A percentile compares a stretch with the other conserved stretches of the same genome.
phyloP scores from a whole-genome alignment of 2,113 vertebrate species.

The Lophura nycthemera region DNA sequence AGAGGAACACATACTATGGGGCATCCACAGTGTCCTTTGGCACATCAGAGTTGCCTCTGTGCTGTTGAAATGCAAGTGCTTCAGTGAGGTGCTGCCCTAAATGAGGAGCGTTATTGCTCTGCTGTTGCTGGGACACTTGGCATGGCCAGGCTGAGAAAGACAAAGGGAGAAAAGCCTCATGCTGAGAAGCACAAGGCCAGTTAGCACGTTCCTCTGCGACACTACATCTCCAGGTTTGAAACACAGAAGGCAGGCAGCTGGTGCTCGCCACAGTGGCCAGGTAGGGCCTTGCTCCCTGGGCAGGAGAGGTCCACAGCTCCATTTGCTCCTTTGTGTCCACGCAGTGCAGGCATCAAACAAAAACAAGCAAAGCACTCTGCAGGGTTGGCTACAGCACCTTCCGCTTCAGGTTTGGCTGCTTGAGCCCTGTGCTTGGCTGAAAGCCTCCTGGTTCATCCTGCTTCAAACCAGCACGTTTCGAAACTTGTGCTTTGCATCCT shows the following conservation, averaged over 20 bases:
- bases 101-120: background rate
- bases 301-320: background rate
- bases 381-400: background rate
- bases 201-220: background rate
- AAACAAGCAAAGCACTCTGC: background rate
- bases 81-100: background rate
- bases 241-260: background rate
- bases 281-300: background rate
- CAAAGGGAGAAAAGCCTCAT: conserved; percentile 11
- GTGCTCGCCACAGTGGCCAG: background rate
- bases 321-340: background rate
- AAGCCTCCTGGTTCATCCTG: background rate
- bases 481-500: background rate
- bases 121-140: background rate
- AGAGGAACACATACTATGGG: fast-evolving
- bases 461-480: background rate
- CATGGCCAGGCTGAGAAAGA: background rate
- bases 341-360: background rate
- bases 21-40: background rate
- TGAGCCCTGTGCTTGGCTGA: background rate
- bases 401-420: background rate
- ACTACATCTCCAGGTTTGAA: background rate
- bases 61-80: background rate
- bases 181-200: background rate
- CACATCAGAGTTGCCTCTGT: background rate